Evolutionary conservation across 2,888 invertebrate genomes (phyloP).

Genomic region (Danaus chrysippus): DNA sequence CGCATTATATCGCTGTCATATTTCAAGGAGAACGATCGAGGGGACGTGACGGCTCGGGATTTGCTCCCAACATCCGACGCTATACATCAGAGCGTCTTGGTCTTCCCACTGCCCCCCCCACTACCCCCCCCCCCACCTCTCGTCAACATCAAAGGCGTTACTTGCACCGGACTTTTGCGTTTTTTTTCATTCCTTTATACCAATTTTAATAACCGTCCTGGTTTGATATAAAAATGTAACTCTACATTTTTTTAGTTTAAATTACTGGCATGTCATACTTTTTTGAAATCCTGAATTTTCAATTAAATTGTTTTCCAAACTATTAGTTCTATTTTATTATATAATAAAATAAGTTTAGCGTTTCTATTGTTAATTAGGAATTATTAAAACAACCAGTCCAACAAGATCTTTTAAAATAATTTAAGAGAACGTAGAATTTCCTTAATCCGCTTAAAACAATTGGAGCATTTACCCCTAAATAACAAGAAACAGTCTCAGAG

Average conservation of each 20-base stretch:
- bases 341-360: too few species aligned
- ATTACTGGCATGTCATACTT: constrained; percentile 13
- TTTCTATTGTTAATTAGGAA: too few species aligned
- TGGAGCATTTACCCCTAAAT: not conserved
- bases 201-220: constrained; percentile 58
- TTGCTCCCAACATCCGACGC: constrained; percentile 32
- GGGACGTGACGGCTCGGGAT: constrained; percentile 57
- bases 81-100: constrained; percentile 40
- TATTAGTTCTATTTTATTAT: too few species aligned
- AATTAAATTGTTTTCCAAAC: not conserved
- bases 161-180: constrained; percentile 53
- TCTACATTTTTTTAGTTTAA: constrained; percentile 33
- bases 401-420: too few species aligned
- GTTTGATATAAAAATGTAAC: constrained; percentile 69
- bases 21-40: constrained; percentile 63
- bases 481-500: constrained; percentile 6
- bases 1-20: constrained; percentile 66
- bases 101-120: constrained; percentile 11
- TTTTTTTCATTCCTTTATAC: constrained; percentile 45
- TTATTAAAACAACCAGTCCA: too few species aligned
- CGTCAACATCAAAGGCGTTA: constrained; percentile 41
- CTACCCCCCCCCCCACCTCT: constrained; percentile 17
- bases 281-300: not conserved
- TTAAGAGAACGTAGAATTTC: too few species aligned
- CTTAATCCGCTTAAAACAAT: not conserved